These are phyloP conservation scores for Geodia barretti DNA, from an alignment of 37 sponge, comb jelly and placozoan genomes.

Conservation along the genomic window DNA sequence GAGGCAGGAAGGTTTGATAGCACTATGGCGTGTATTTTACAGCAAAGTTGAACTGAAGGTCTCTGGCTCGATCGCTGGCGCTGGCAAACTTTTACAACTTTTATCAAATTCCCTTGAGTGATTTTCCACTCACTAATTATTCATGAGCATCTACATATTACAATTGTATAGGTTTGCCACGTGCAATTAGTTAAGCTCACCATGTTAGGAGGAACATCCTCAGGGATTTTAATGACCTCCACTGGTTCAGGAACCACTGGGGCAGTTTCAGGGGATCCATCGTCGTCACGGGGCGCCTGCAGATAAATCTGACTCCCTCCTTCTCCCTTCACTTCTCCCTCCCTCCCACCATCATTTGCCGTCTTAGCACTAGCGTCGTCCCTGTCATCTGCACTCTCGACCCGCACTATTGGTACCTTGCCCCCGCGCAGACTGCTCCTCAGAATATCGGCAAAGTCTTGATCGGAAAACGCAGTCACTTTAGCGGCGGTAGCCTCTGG, in stretches of 20 bases:
- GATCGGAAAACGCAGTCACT: constrained; percentile 27
- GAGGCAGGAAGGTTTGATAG: background rate
- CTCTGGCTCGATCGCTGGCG: too few species aligned
- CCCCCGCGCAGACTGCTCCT: background rate
- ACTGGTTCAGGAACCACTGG: background rate
- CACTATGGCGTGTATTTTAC: background rate
- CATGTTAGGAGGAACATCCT: constrained; percentile 36
- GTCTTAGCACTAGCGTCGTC: background rate
- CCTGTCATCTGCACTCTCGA: constrained; percentile 24
- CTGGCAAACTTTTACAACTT: too few species aligned
- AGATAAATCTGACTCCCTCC: too few species aligned
- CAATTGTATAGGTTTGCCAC: too few species aligned
- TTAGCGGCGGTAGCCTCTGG: background rate
- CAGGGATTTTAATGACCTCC: constrained; percentile 57
- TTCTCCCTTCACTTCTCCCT: background rate
- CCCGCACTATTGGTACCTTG: background rate
- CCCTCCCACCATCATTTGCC: background rate
- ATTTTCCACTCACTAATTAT: background rate
- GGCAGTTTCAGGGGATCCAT: too few species aligned
- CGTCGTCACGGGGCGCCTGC: too few species aligned
- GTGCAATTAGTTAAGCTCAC: too few species aligned
- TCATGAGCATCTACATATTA: background rate
- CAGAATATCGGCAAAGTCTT: constrained; percentile 49
- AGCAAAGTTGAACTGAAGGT: too few species aligned
- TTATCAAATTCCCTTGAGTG: too few species aligned